These are phyloP conservation scores for Mimas tiliae DNA, from an alignment of 2,888 invertebrate species.

Conservation along the genomic window DNA sequence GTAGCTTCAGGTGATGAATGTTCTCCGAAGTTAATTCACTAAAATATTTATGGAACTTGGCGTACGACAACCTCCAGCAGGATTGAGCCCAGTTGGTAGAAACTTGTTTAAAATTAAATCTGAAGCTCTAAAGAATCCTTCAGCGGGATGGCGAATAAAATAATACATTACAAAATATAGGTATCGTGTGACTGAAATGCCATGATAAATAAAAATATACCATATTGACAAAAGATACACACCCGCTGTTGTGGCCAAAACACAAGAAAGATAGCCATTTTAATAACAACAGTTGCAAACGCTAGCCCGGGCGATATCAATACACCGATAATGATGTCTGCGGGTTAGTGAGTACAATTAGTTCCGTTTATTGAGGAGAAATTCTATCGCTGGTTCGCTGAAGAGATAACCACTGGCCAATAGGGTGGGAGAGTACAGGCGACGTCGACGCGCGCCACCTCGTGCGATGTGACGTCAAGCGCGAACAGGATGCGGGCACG, in stretches of 20 bases:
- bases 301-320: slow-evolving; percentile 10
- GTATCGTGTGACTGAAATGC: background rate
- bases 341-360: slow-evolving; percentile 57
- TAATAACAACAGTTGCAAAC: background rate
- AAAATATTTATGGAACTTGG: background rate
- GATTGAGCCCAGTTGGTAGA: background rate
- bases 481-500: slow-evolving; percentile 77
- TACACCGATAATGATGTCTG: slow-evolving; percentile 41
- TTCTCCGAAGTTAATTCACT: background rate
- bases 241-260: background rate
- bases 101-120: background rate
- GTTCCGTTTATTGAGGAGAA: slow-evolving; percentile 77
- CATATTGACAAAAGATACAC: background rate
- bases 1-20: background rate
- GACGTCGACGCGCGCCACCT: slow-evolving; percentile 70
- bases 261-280: background rate
- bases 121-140: background rate
- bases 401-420: slow-evolving; percentile 76
- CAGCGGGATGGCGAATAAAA: background rate
- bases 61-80: background rate
- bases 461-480: slow-evolving; percentile 77
- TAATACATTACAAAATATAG: background rate
- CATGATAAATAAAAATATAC: background rate
- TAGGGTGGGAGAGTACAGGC: slow-evolving; percentile 64
- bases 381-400: slow-evolving; percentile 72